Percentiles rank a stretch among this genome's conserved stretches.
Conservation (phyloP, 2,888 invertebrate species). For the Drosophila mercatorum region DNA sequence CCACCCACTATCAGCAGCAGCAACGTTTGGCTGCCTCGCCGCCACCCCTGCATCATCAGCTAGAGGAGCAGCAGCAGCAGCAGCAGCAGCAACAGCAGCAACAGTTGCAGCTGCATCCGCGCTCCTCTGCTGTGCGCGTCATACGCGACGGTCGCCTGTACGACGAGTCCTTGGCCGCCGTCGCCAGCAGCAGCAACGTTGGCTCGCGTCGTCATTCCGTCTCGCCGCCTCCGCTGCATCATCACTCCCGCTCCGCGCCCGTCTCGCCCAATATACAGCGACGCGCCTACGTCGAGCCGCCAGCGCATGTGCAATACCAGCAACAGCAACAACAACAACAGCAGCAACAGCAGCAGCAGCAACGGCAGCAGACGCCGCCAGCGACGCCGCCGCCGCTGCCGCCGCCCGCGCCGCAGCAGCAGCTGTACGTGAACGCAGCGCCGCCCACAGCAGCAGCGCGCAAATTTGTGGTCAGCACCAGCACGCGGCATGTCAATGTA, state of each 20-base stretch:
- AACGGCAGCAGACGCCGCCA: constrained; percentile 43
- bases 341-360: background rate
- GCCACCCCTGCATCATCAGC: constrained; percentile 41
- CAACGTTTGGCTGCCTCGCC: constrained; percentile 28
- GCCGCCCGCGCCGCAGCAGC: constrained; percentile 50
- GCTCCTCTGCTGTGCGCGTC: constrained; percentile 79
- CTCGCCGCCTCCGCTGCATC: constrained; percentile 79
- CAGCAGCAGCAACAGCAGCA: constrained; percentile 26
- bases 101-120: constrained; percentile 26
- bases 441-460: constrained; percentile 75
- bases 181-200: constrained; percentile 27
- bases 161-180: constrained; percentile 73
- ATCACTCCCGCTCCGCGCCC: constrained; percentile 78
- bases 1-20: constrained; percentile 65
- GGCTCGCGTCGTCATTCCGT: constrained; percentile 68
- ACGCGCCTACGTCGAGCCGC: constrained; percentile 64
- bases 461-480: constrained; percentile 81
- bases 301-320: constrained; percentile 67
- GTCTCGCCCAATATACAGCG: constrained; percentile 73
- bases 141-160: constrained; percentile 84
- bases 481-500: constrained; percentile 82
- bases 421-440: constrained; percentile 46
- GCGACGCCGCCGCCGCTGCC: constrained; percentile 37
- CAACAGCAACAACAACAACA: constrained; percentile 43
- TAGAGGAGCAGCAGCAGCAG: constrained; percentile 27